Percentiles rank a stretch among this genome's conserved stretches.
These are phyloP conservation scores for Motacilla alba DNA, from an alignment of 2,113 vertebrate genomes.

Conservation along the genomic window DNA sequence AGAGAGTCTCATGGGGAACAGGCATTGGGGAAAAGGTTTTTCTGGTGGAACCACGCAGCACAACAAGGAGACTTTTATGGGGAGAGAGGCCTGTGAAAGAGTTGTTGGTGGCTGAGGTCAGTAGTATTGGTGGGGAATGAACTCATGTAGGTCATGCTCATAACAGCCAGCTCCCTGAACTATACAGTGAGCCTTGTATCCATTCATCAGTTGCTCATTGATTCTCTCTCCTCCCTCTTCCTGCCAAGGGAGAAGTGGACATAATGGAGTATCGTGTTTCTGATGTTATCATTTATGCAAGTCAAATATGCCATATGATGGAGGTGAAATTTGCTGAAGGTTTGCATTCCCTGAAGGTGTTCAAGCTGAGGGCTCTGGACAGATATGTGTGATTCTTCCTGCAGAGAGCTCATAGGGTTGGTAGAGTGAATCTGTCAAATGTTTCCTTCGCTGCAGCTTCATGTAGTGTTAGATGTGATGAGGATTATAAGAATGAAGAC, in stretches of 20 bases:
- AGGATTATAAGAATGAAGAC: constrained; percentile 18
- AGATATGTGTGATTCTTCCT: neutral
- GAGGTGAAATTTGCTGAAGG: neutral
- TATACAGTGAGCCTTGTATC: neutral
- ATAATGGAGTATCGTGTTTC: neutral
- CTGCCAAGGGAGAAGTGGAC: neutral
- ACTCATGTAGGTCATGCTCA: neutral
- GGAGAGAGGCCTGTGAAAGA: neutral
- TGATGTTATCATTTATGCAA: neutral
- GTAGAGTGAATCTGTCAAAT: neutral
- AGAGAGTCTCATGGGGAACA: neutral
- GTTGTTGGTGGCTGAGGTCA: neutral
- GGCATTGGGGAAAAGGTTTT: neutral
- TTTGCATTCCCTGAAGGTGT: neutral
- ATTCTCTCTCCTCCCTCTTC: neutral
- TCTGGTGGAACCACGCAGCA: neutral
- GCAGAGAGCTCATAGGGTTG: neutral
- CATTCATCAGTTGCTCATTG: fast-evolving
- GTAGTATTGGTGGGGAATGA: neutral
- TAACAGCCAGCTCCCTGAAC: neutral
- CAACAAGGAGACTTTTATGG: neutral
- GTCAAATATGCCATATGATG: neutral
- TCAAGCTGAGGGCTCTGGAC: neutral
- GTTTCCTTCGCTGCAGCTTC: neutral
- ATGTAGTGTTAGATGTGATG: neutral